Evolutionary conservation across 2,113 vertebrate species (phyloP), one percentile per base, ranked within the genome.

Genomic region (Zapornia atra): DNA sequence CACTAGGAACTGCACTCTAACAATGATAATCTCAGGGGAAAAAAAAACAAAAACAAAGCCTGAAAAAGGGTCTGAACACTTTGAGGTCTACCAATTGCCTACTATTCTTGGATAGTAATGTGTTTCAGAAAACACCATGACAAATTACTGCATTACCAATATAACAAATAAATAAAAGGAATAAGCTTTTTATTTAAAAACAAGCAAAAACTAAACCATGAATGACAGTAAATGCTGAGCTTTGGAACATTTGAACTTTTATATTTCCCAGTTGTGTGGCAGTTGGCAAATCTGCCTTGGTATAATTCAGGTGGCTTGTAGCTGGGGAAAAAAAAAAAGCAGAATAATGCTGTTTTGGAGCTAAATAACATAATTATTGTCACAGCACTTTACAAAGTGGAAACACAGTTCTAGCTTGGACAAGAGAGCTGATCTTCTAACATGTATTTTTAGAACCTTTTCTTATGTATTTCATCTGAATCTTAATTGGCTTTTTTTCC

Each of bases 121-220:
- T 63, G 59, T 79, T 93, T 88, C 63, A 76, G n/a, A 87, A 92
- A 84, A 59, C 11, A 46, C 46, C 2, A 44, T 18, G 68, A 54
- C 25, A 40, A 77, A n/a, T 80, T 87, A 53, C 26, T 34, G 18
- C 22, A 70, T 60, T 92, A 44, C 59, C 56, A 84, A 26, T 80
- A 77, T 65, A 96, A 76, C 11, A 77, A 48, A 44, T 60, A 63
- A 46, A 73, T 50, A 94, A 80, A 75, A 25, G 2, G 91, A 96
- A 94, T 12, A 31, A 88, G 22, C 4, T 44, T 94, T 94, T 48
- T 11, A 54, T 80, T 60, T 73, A 69, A 81, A 86, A 75, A 3
- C 25, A 71, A 91, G 21, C 15, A 48, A 76, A 83, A 60, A 84
- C 14, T 40, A 69, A 51, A 86, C 5, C 29, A 50, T 25, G 36